phyloP scores from a whole-genome alignment of 2,888 invertebrate species.

The Rhagonycha lutea region DNA sequence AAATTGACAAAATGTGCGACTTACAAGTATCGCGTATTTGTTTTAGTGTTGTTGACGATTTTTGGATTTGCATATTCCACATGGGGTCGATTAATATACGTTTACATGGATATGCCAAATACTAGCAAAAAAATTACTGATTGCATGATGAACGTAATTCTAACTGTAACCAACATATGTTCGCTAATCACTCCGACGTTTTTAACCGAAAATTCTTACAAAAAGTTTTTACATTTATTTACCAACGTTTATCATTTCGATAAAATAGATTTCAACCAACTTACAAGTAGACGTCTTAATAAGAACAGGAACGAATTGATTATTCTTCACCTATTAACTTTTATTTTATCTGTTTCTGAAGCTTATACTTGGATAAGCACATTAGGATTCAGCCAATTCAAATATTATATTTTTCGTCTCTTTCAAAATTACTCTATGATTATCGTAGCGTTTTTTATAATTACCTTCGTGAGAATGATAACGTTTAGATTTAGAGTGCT shows the following conservation, averaged over 20 bases:
- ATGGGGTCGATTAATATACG: neutral
- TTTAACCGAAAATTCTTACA: neutral
- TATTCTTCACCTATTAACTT: neutral
- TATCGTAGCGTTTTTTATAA: neutral
- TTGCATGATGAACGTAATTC: neutral
- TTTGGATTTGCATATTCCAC: neutral
- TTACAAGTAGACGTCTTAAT: neutral
- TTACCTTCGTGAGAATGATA: neutral
- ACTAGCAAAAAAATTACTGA: neutral
- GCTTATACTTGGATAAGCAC: neutral
- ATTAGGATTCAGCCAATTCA: accelerated
- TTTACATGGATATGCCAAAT: neutral
- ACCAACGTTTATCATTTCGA: neutral
- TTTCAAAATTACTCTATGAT: neutral
- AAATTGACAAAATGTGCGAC: neutral
- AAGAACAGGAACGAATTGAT: neutral
- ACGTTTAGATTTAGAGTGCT: neutral
- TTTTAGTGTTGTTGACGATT: neutral
- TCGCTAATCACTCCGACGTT: neutral
- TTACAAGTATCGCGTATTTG: neutral
- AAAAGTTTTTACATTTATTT: neutral
- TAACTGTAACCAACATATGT: neutral
- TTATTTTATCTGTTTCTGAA: neutral
- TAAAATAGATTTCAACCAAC: neutral
- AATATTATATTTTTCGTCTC: neutral